A percentile compares a stretch with the other conserved stretches of the same genome.
Evolutionary conservation across 2,888 invertebrate species (phyloP).

Genomic region (Pristionchus exspectatus): DNA sequence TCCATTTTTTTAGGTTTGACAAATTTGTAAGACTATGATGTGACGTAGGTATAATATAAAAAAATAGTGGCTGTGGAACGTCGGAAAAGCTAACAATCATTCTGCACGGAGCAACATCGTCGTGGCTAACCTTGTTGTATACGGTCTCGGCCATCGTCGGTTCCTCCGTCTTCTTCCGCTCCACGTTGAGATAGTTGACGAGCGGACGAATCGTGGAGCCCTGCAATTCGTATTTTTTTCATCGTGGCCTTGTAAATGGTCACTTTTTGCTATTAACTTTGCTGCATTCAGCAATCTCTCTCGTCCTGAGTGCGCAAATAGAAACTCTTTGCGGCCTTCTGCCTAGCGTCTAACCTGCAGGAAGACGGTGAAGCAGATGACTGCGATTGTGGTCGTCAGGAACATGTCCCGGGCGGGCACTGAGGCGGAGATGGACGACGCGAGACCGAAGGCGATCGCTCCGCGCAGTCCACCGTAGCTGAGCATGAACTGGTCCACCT

Average conservation of each 20-base stretch:
- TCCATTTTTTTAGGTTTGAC: too few species aligned
- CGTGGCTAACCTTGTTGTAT: slow-evolving; percentile 94
- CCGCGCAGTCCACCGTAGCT: slow-evolving; percentile 97
- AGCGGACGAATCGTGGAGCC: slow-evolving; percentile 97
- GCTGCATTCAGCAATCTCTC: too few species aligned
- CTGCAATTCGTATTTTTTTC: too few species aligned
- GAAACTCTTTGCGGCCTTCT: too few species aligned
- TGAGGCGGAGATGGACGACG: slow-evolving; percentile 88
- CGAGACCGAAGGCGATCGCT: slow-evolving; percentile 94
- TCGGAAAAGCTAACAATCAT: too few species aligned
- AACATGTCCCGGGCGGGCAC: slow-evolving; percentile 90
- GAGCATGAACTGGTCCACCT: slow-evolving; percentile 87
- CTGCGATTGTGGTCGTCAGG: slow-evolving; percentile 96
- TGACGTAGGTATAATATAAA: too few species aligned
- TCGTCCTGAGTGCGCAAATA: too few species aligned
- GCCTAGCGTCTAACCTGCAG: slow-evolving; percentile 90
- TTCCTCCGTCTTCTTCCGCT: slow-evolving; percentile 90
- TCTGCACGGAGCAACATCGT: too few species aligned
- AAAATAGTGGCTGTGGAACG: too few species aligned
- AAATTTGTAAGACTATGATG: too few species aligned
- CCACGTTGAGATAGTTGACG: slow-evolving; percentile 94
- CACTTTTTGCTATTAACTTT: too few species aligned
- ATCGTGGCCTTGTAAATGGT: too few species aligned
- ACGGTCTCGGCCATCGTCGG: slow-evolving; percentile 97
- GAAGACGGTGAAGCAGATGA: slow-evolving; percentile 98